Percentiles rank a stretch among this genome's conserved stretches.
Evolutionary conservation across 2,797 vertebrate species (phyloP).

Genomic region (Oryzias dopingdopingensis): DNA sequence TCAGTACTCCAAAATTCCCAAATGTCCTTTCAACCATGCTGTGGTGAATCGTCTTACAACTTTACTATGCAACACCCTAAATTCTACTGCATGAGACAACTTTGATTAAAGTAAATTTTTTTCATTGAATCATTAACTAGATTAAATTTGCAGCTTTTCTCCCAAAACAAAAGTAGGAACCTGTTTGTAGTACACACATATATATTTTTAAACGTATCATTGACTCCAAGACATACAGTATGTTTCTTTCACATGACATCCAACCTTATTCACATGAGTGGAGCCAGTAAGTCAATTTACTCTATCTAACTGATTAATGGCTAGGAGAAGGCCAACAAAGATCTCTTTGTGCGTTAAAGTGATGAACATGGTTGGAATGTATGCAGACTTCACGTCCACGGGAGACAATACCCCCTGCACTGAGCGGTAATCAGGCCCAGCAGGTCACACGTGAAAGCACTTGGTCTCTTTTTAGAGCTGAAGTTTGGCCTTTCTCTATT

Average conservation of each 20-base stretch:
- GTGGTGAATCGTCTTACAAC: not conserved
- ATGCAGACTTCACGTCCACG: slow-evolving; percentile 21
- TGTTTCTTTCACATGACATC: slow-evolving; percentile 45
- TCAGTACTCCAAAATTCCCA: too few species aligned
- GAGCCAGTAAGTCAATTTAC: slow-evolving; percentile 48
- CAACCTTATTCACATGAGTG: slow-evolving; percentile 46
- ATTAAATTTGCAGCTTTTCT: too few species aligned
- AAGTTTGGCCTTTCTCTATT: slow-evolving; percentile 21
- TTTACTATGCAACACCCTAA: not conserved
- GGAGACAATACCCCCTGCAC: slow-evolving; percentile 38
- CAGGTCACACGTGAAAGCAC: slow-evolving; percentile 52
- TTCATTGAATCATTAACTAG: too few species aligned
- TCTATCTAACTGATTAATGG: slow-evolving; percentile 31
- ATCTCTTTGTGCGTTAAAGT: slow-evolving; percentile 41
- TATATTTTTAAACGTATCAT: not conserved
- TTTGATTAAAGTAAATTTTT: too few species aligned
- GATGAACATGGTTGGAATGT: slow-evolving; percentile 36
- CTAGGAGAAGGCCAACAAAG: slow-evolving; percentile 35
- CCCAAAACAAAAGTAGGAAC: too few species aligned
- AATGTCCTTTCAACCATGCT: too few species aligned
- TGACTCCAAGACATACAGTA: slow-evolving; percentile 8
- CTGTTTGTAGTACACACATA: not conserved
- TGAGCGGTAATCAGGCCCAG: slow-evolving; percentile 28
- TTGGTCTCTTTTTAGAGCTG: slow-evolving; percentile 29
- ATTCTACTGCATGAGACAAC: too few species aligned